These are phyloP conservation scores for Corythoichthys intestinalis DNA, from an alignment of 2,113 vertebrate species.

Conservation along the genomic window DNA sequence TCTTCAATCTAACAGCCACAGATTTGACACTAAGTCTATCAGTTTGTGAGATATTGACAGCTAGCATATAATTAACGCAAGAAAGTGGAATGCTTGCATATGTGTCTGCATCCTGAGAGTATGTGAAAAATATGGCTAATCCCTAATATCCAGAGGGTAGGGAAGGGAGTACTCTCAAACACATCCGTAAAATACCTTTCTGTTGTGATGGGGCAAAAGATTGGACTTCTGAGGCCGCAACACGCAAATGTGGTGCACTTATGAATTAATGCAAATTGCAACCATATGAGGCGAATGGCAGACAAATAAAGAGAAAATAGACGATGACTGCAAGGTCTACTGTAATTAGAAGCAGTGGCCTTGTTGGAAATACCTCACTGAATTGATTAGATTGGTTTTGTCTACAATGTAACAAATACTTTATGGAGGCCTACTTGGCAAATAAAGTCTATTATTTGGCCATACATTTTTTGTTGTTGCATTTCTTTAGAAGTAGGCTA, in stretches of 20 bases:
- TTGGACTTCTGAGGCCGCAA: conserved; percentile 57
- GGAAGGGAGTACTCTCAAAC: conserved; percentile 34
- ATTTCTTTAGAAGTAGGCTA: background rate
- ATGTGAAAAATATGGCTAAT: conserved; percentile 24
- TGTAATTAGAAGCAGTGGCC: conserved; percentile 65
- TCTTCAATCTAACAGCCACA: background rate
- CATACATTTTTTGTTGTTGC: background rate
- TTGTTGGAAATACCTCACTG: conserved; percentile 59
- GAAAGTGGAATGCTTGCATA: background rate
- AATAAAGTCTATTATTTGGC: background rate
- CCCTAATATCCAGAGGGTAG: conserved; percentile 35
- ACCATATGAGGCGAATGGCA: conserved; percentile 63
- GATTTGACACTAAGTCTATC: background rate
- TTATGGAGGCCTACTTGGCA: conserved; percentile 14
- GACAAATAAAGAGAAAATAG: conserved; percentile 57
- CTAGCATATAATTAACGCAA: background rate
- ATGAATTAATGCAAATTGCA: conserved; percentile 68
- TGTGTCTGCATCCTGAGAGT: background rate
- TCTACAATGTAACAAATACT: conserved; percentile 42
- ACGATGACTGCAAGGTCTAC: conserved; percentile 65
- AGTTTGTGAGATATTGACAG: background rate
- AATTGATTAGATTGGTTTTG: conserved; percentile 67
- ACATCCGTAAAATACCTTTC: conserved; percentile 60
- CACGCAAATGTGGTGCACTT: conserved; percentile 55
- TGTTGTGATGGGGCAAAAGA: conserved; percentile 58